phyloP scores from a whole-genome alignment of 2,888 invertebrate genomes.

The Nemoura dubitans region DNA sequence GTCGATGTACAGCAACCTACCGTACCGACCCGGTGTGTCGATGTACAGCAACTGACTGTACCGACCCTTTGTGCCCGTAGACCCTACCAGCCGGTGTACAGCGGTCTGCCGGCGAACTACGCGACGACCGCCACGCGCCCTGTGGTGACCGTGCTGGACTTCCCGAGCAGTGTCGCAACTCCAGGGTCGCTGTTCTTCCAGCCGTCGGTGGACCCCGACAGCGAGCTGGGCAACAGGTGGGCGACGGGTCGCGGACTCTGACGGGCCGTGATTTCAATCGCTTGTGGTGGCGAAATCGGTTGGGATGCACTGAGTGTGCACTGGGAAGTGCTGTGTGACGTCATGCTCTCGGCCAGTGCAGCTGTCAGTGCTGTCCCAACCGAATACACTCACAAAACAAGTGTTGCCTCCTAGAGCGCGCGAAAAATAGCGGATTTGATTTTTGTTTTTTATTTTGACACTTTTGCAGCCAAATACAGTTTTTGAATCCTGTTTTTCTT shows the following conservation, averaged over 20 bases:
- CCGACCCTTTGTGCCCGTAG: slow-evolving; percentile 31
- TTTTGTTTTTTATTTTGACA: no score
- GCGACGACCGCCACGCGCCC: slow-evolving; percentile 40
- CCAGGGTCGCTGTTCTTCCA: slow-evolving; percentile 49
- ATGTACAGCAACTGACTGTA: neutral
- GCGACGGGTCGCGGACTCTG: neutral
- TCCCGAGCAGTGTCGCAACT: slow-evolving; percentile 53
- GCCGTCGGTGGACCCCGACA: slow-evolving; percentile 52
- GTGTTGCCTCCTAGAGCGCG: no score
- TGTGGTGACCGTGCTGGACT: slow-evolving; percentile 55
- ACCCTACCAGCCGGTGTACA: slow-evolving; percentile 39
- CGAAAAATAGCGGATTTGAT: no score
- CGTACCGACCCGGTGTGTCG: neutral
- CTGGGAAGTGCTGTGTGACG: no score
- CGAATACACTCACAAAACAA: no score
- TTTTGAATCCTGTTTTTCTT: no score
- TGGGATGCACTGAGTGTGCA: no score
- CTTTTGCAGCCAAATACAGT: no score
- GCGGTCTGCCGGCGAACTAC: slow-evolving; percentile 18
- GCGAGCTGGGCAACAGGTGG: slow-evolving; percentile 53
- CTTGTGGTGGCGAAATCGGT: no score
- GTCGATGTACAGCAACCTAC: slow-evolving; percentile 13
- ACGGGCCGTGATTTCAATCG: no score
- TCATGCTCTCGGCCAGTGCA: no score
- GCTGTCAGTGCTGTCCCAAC: no score